Conservation (phyloP, 2,113 vertebrate species). For the Potamarius usumacintae region DNA sequence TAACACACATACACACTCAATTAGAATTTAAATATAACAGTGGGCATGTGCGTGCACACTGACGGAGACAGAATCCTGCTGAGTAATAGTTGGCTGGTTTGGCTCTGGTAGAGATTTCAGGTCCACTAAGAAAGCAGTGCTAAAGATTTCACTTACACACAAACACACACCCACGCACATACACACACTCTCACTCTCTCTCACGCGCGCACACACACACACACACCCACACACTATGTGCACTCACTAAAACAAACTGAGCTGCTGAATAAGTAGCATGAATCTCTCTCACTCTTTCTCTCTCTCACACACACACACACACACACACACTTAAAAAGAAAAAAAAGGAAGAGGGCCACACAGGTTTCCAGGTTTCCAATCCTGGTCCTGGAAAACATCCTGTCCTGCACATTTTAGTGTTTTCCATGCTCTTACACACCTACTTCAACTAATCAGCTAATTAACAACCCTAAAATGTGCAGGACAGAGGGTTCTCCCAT, state of each 20-base stretch:
- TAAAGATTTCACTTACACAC: constrained; percentile 14
- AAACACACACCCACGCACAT: constrained; percentile 30
- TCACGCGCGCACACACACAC: constrained; percentile 20
- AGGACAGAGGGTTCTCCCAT: background rate
- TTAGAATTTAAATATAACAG: constrained; percentile 50
- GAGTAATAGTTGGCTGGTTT: constrained; percentile 49
- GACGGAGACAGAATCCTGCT: constrained; percentile 36
- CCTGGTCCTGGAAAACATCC: background rate
- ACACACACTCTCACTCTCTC: constrained; percentile 17
- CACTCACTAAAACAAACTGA: constrained; percentile 25
- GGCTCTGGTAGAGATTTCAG: constrained; percentile 28
- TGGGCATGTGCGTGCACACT: constrained; percentile 28
- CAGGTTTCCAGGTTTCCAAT: background rate
- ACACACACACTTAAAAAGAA: constrained; percentile 36
- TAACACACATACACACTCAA: constrained; percentile 45
- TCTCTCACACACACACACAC: background rate
- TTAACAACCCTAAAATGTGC: background rate
- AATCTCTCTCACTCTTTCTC: background rate
- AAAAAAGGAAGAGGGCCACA: too few species aligned
- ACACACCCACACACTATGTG: constrained; percentile 15
- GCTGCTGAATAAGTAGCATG: constrained; percentile 16
- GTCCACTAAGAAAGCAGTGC: constrained; percentile 33
- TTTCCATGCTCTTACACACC: background rate
- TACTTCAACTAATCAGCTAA: background rate
- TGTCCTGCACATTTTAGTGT: background rate